Percentiles rank a stretch among this genome's conserved stretches.
phyloP scores from a whole-genome alignment of 2,888 invertebrate genomes.

The Agrochola circellaris region DNA sequence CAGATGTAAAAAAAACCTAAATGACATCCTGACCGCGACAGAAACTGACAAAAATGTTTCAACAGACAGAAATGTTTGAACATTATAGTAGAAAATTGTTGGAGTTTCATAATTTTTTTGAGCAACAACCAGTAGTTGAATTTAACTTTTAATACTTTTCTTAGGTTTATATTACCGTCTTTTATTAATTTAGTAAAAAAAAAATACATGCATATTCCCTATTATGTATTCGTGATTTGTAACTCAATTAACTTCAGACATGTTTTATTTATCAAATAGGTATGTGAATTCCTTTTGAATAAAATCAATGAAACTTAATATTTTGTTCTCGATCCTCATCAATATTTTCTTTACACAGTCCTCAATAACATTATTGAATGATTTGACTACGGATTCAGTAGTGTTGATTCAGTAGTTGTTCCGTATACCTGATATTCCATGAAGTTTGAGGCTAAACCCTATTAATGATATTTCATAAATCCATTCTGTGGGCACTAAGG shows the following conservation, averaged over 20 bases:
- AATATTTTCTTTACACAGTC: slow-evolving; percentile 13
- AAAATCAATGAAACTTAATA: slow-evolving; percentile 22
- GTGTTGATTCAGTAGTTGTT: too few species aligned
- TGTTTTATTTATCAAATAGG: slow-evolving; percentile 25
- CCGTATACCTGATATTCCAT: background rate
- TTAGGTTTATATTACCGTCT: too few species aligned
- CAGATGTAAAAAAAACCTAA: background rate
- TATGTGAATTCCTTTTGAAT: slow-evolving; percentile 22
- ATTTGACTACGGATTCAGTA: too few species aligned
- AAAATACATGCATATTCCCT: too few species aligned
- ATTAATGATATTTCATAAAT: background rate
- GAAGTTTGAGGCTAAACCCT: background rate
- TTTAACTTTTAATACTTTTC: background rate
- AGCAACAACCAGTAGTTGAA: background rate
- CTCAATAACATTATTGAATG: slow-evolving; percentile 4
- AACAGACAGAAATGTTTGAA: background rate
- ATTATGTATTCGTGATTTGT: slow-evolving; percentile 20
- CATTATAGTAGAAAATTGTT: background rate
- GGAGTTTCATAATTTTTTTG: background rate
- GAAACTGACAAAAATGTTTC: background rate
- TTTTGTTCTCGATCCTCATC: background rate
- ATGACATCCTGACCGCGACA: background rate
- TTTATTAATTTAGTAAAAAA: too few species aligned
- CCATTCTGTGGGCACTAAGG: background rate
- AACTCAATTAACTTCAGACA: slow-evolving; percentile 36